Evolutionary conservation across 1,140 invertebrate species (phyloP), one percentile per base, ranked within the genome.

Genomic region (Galleria mellonella): DNA sequence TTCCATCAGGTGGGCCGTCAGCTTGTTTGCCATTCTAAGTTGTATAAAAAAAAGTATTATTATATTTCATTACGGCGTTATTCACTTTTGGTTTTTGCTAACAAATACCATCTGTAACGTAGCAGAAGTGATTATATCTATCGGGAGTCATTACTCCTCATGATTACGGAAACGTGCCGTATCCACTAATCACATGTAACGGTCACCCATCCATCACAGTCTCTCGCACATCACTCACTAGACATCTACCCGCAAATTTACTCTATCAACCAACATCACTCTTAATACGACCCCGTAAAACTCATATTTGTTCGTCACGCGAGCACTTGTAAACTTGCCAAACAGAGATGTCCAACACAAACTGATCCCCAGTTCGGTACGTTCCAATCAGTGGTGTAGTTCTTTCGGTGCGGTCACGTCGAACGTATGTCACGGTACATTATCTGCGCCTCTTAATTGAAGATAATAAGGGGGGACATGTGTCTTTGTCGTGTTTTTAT

Each of bases 401-500:
- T 58, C 61, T 43, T 12, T 43, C 43, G 29, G 30, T 29, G 14
- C 75, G 73, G 72, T 38, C 38, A 43, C 35, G 48, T 58, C 53
- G 47, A 61, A 62, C 72, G 68, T 78, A 77, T 77, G 77, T 73
- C 75, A 72, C 61, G 69, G 64, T 60, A 67, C 53, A 73, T 72
- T 82, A 82, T 82, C 77, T 54, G 63, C 62, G 63, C 62, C 68
- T 74, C 77, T 79, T 82, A 82, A 82, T 82, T 82, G 77, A 79
- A 79, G 73, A 82, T 82, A 79, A 82, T 79, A 76, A 77, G 72
- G 68, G 66, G 52, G 64, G 72, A 76, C 75, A 83, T 79, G 68
- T 83, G 75, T 79, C 78, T 79, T 68, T 72, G 75, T 78, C 75
- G 62, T 62, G 62, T 79, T 83, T 75, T 79, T 83, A 78, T 76